These are phyloP conservation scores for Idaea straminata DNA, from an alignment of 2,888 invertebrate genomes.

Conservation along the genomic window DNA sequence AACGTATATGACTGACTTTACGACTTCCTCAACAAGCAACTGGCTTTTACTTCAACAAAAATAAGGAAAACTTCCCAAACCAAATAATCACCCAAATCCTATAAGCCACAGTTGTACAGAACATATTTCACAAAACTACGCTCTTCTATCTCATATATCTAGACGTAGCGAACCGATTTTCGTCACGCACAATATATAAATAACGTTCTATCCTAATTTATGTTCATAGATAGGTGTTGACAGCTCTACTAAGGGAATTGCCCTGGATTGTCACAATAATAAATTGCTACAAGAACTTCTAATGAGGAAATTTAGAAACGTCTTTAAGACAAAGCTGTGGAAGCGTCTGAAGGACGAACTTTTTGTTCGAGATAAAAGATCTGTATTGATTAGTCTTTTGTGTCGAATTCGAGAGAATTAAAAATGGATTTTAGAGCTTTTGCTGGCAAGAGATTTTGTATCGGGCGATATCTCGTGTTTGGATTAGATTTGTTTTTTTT, in stretches of 20 bases:
- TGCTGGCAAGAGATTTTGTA: no score
- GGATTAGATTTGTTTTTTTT: no score
- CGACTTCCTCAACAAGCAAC: neutral
- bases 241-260: neutral
- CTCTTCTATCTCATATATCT: neutral
- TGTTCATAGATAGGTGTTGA: neutral
- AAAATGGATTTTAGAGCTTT: no score
- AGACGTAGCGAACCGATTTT: neutral
- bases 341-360: no score
- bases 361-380: no score
- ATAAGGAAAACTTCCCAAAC: conserved; percentile 1
- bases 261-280: neutral
- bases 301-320: neutral
- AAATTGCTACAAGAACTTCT: neutral
- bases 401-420: no score
- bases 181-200: neutral
- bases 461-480: no score
- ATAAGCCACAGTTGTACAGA: neutral
- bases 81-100: neutral
- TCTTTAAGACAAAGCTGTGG: neutral
- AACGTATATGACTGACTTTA: neutral
- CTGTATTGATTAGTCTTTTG: no score
- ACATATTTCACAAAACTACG: neutral
- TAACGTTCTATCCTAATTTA: neutral
- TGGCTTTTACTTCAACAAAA: neutral